Conservation (phyloP, 2,113 vertebrate species). For the Dipodomys ordii region DNA sequence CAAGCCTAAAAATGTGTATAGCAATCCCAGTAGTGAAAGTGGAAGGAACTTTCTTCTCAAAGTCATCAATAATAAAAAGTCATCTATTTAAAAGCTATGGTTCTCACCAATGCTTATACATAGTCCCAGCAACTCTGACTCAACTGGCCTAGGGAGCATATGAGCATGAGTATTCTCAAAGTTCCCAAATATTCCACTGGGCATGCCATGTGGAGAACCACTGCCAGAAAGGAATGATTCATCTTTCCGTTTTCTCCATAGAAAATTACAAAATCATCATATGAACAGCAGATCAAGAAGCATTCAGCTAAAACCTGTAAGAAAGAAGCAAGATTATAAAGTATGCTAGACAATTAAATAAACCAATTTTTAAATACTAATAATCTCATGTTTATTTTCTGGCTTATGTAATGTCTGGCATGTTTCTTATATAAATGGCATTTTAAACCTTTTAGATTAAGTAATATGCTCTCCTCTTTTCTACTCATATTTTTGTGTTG, state of each 20-base stretch:
- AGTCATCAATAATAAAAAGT: background rate
- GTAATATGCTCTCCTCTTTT: conserved; percentile 9
- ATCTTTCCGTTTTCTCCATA: background rate
- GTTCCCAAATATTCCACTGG: background rate
- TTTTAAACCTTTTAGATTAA: conserved; percentile 18
- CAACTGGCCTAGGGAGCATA: background rate
- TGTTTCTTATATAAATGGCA: conserved; percentile 39
- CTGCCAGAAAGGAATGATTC: conserved; percentile 38
- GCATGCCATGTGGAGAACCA: background rate
- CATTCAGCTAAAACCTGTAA: conserved; percentile 34
- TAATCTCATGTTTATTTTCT: conserved; percentile 47
- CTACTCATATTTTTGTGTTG: background rate
- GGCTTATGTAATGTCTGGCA: background rate
- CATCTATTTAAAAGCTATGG: background rate
- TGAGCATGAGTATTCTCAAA: background rate
- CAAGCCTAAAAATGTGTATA: background rate
- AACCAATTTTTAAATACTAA: conserved; percentile 52
- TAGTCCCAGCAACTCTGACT: background rate
- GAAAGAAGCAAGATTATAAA: conserved; percentile 21
- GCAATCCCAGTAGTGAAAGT: background rate
- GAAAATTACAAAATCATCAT: conserved; percentile 41
- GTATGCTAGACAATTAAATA: conserved; percentile 39
- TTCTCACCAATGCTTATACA: background rate
- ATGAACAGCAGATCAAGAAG: conserved; percentile 17
- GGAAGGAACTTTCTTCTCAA: conserved; percentile 15